Evolutionary conservation across 1,140 invertebrate genomes (phyloP).

Genomic region (Caenorhabditis latens): DNA sequence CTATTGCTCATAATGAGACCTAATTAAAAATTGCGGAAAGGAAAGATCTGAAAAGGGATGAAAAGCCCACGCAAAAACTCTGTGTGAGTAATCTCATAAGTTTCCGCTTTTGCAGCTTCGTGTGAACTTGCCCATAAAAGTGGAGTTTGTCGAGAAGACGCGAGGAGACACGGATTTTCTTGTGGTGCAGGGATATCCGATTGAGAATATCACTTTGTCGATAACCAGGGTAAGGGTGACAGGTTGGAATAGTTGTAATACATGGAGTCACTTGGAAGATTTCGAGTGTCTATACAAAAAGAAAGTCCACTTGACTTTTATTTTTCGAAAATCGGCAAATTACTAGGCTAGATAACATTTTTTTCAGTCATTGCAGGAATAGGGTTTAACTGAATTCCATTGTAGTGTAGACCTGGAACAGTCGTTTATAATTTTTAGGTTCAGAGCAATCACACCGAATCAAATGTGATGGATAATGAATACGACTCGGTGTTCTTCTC

Average conservation of each 20-base stretch:
- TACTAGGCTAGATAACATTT: too few species aligned
- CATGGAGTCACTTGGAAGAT: background rate
- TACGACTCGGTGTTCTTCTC: conserved; percentile 29
- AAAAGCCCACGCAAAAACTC: background rate
- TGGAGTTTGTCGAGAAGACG: conserved; percentile 19
- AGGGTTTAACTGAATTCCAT: too few species aligned
- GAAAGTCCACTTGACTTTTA: too few species aligned
- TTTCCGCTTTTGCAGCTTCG: conserved; percentile 42
- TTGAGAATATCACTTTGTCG: conserved; percentile 57
- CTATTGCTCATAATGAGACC: background rate
- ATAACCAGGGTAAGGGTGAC: conserved; percentile 26
- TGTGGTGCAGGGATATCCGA: conserved; percentile 59
- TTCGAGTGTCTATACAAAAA: background rate
- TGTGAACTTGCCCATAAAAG: conserved; percentile 34
- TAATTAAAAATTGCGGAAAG: conserved; percentile 15
- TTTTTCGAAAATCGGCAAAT: conserved; percentile 21
- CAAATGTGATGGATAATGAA: background rate
- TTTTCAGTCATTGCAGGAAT: too few species aligned
- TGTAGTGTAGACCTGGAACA: background rate
- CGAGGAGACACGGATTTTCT: conserved; percentile 21
- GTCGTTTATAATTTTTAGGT: background rate
- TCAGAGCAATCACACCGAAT: conserved; percentile 23
- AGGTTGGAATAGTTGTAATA: background rate
- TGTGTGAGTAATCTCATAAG: background rate
- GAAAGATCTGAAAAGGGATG: background rate